Percentiles rank a stretch among this genome's conserved stretches.
Conservation (phyloP, 2,113 vertebrate species). For the Gopherus flavomarginatus region DNA sequence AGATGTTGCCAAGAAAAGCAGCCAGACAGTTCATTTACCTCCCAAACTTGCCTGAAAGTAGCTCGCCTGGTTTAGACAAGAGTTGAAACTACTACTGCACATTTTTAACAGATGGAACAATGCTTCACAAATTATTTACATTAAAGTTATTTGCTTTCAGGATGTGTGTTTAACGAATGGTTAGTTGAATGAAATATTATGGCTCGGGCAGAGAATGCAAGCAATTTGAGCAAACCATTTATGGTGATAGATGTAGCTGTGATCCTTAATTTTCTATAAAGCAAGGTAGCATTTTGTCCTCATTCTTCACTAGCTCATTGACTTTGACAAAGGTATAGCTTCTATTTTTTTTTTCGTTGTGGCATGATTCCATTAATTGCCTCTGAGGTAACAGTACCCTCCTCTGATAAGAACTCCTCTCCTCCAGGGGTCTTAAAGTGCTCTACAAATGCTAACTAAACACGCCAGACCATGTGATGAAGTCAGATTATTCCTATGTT, state of each 20-base stretch:
- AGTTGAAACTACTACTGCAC: constrained; percentile 77
- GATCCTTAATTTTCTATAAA: constrained; percentile 65
- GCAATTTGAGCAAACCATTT: constrained; percentile 67
- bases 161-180: constrained; percentile 74
- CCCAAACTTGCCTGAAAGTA: constrained; percentile 78
- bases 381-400: constrained; percentile 15
- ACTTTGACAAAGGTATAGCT: constrained; percentile 63
- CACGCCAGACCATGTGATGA: not conserved
- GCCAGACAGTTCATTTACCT: constrained; percentile 82
- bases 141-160: constrained; percentile 77
- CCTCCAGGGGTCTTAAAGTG: constrained; percentile 36
- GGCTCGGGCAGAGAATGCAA: constrained; percentile 65
- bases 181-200: constrained; percentile 74
- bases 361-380: constrained; percentile 39
- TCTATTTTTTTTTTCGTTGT: constrained; percentile 61
- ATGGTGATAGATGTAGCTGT: constrained; percentile 71
- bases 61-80: constrained; percentile 78
- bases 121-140: constrained; percentile 73
- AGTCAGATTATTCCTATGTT: not conserved
- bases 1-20: constrained; percentile 80
- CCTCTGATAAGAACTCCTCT: constrained; percentile 19
- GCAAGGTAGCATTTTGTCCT: constrained; percentile 49
- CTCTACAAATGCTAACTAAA: not conserved
- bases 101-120: constrained; percentile 78
- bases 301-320: constrained; percentile 58